Conservation (phyloP, 2,797 vertebrate genomes). For the Danio aesculapii region DNA sequence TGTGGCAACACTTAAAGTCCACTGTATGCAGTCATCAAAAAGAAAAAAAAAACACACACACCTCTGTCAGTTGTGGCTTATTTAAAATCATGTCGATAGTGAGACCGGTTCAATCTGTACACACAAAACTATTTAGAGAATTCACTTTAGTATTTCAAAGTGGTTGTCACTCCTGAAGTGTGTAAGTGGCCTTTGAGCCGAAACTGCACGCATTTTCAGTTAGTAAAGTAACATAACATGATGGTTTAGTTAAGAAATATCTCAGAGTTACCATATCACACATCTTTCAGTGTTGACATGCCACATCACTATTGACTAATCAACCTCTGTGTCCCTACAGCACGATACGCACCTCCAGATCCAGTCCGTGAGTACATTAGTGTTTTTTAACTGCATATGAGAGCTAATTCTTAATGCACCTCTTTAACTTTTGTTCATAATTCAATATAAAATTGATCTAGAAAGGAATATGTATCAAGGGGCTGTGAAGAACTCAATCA, state of each 20-base stretch:
- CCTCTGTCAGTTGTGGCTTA: too few relatives aligned
- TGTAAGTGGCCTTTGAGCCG: background rate
- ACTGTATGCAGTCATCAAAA: too few relatives aligned
- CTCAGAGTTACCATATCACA: too few relatives aligned
- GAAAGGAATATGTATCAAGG: background rate
- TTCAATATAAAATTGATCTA: background rate
- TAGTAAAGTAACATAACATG: background rate
- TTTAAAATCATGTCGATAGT: too few relatives aligned
- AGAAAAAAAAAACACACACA: too few relatives aligned
- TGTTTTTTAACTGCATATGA: background rate
- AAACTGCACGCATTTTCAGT: background rate
- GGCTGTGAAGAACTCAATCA: background rate
- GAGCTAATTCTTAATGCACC: background rate
- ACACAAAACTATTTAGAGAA: too few relatives aligned
- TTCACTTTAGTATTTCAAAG: too few relatives aligned
- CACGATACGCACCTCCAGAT: conserved; percentile 72
- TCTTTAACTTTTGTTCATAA: background rate
- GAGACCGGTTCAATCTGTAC: too few relatives aligned
- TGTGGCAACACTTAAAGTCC: too few relatives aligned
- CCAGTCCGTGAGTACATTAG: conserved; percentile 81
- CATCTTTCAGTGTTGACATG: background rate
- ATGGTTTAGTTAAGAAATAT: background rate
- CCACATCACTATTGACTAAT: background rate
- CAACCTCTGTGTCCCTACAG: conserved; percentile 66
- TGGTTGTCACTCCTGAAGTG: too few relatives aligned